Evolutionary conservation across 2,888 invertebrate genomes (phyloP), one percentile per base, ranked within the genome.

Genomic region (Drosophila limbata): DNA sequence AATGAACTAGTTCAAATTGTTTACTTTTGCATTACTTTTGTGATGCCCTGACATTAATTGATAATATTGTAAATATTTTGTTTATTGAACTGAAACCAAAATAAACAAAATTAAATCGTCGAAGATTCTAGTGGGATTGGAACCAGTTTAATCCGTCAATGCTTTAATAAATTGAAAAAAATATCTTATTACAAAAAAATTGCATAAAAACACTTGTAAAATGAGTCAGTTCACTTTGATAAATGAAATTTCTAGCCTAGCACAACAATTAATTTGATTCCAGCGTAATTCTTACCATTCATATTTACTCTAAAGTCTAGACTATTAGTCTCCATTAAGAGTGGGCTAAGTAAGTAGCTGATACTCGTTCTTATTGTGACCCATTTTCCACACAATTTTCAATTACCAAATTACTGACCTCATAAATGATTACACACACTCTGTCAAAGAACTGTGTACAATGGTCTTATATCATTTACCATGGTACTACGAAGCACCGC

Each of bases 371-470:
- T 53, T 55, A 60, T 17, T 57, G 44, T 74, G 82, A 77, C 82
- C 82, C 70, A 82, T 63, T 80, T 80, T 15, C n/a, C 19, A 47
- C 48, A 62, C 52, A 53, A 61, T 73, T 80, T 73, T 81, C 84
- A 84, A 83, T 83, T 84, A 83, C 81, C 84, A 83, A 83, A 84
- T 79, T 64, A 76, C 84, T 81, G 79, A 84, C 85, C 85, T 66
- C 81, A 85, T 79, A 83, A 76, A 69, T 53, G 52, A 66, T 81
- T 67, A 77, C 79, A 62, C 57, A 73, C 15, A 66, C 42, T 15
- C 35, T 37, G 51, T 17, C 50, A 17, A 33, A 35, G 35, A 35
- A 35, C 15, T 45, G n/a, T 47, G 25, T 66, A 17, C 50, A 55
- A 61, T 57, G 67, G 45, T 52, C 72, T 69, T 69, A 69, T 73